Percentiles rank a stretch among this genome's conserved stretches.
Conservation (phyloP, 2,113 vertebrate species). For the Centrocercus urophasianus region DNA sequence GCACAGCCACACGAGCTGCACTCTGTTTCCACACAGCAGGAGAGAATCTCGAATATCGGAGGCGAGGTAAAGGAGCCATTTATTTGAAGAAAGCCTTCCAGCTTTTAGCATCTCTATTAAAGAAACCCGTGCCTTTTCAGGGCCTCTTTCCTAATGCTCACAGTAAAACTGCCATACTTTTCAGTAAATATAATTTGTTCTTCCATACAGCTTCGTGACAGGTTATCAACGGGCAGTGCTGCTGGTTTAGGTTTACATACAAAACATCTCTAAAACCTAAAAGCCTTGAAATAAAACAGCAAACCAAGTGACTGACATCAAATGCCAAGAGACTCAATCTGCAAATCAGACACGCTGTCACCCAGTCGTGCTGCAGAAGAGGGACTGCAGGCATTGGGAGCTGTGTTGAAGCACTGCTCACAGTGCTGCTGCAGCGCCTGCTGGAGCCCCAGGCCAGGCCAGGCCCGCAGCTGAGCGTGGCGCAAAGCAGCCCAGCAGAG, state of each 20-base stretch:
- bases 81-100: background rate
- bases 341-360: background rate
- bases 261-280: background rate
- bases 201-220: background rate
- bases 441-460: too few species aligned
- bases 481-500: background rate
- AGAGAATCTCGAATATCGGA: conserved; percentile 6
- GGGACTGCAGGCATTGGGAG: background rate
- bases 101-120: conserved; percentile 8
- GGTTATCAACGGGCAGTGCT: conserved; percentile 37
- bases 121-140: background rate
- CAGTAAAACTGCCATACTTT: conserved; percentile 1
- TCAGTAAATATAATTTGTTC: conserved; percentile 4
- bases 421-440: background rate
- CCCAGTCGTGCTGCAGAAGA: background rate
- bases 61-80: background rate
- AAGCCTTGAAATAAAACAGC: background rate
- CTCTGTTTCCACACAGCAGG: background rate
- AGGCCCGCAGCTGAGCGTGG: background rate
- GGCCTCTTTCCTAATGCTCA: background rate
- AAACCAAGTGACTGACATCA: background rate
- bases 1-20: conserved; percentile 16
- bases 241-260: background rate
- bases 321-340: background rate
- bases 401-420: conserved; percentile 6